These are phyloP conservation scores for Willisornis vidua DNA, from an alignment of 2,113 vertebrate species.

Conservation along the genomic window DNA sequence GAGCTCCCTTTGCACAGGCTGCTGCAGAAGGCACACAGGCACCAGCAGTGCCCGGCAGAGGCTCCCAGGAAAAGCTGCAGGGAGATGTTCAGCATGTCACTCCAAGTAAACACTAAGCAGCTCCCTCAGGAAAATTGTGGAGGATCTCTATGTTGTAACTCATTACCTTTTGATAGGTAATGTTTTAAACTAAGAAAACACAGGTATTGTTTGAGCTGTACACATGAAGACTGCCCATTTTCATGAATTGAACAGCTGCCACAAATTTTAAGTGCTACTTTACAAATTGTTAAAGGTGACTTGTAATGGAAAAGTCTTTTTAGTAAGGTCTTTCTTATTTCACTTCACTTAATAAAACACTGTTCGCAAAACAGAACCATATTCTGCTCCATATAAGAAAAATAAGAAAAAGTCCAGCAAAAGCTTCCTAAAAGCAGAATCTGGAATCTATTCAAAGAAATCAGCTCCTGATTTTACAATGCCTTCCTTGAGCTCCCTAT, in stretches of 20 bases:
- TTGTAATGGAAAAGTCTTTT: not conserved
- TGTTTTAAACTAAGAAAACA: not conserved
- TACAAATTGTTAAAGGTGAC: not conserved
- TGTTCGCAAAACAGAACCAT: not conserved
- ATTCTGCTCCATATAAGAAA: not conserved
- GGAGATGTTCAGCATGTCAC: not conserved
- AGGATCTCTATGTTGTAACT: not conserved
- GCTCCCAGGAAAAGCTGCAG: not conserved
- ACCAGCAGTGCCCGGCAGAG: not conserved
- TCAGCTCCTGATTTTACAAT: not conserved
- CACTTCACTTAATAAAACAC: not conserved
- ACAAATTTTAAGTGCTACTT: not conserved
- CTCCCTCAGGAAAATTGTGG: not conserved
- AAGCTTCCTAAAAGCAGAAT: not conserved
- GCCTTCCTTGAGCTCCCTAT: not conserved
- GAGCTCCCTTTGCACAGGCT: not conserved
- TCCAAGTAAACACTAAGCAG: not conserved
- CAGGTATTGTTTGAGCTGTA: not conserved
- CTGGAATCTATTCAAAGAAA: not conserved
- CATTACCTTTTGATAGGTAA: not conserved
- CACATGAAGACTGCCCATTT: not conserved
- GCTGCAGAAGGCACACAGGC: not conserved
- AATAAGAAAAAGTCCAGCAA: not conserved
- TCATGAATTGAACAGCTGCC: not conserved
- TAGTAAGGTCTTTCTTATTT: not conserved